Evolutionary conservation across 2,888 invertebrate species (phyloP).

Genomic region (Microctonus hyperodae): DNA sequence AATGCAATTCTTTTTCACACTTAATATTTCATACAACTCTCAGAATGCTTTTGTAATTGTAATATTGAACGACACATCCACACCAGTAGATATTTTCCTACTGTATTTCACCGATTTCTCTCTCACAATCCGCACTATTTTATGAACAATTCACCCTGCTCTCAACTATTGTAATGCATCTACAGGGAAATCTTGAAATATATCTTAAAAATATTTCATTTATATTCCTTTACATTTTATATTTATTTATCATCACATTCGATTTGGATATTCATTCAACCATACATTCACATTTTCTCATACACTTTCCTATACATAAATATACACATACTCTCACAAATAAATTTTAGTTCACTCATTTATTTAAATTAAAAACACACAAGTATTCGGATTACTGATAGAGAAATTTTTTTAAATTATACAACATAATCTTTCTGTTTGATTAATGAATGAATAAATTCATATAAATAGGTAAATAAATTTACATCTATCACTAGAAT

Average conservation of each 20-base stretch:
- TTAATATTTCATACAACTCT: constrained; percentile 48
- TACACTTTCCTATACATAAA: no score
- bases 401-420: no score
- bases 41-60: constrained; percentile 60
- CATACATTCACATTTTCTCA: background rate
- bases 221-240: constrained; percentile 26
- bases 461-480: no score
- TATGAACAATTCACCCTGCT: constrained; percentile 23
- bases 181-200: constrained; percentile 61
- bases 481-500: no score
- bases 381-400: no score
- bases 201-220: constrained; percentile 51
- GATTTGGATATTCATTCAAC: background rate
- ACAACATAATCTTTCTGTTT: no score
- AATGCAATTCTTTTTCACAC: constrained; percentile 27
- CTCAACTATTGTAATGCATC: constrained; percentile 36
- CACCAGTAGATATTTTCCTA: constrained; percentile 27
- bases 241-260: background rate
- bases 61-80: constrained; percentile 55
- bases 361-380: no score
- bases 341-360: no score
- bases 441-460: no score
- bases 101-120: background rate
- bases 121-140: background rate
- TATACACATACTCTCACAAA: no score